A percentile compares a stretch with the other conserved stretches of the same genome.
phyloP scores from a whole-genome alignment of 2,888 invertebrate genomes.

The Rhagonycha fulva region DNA sequence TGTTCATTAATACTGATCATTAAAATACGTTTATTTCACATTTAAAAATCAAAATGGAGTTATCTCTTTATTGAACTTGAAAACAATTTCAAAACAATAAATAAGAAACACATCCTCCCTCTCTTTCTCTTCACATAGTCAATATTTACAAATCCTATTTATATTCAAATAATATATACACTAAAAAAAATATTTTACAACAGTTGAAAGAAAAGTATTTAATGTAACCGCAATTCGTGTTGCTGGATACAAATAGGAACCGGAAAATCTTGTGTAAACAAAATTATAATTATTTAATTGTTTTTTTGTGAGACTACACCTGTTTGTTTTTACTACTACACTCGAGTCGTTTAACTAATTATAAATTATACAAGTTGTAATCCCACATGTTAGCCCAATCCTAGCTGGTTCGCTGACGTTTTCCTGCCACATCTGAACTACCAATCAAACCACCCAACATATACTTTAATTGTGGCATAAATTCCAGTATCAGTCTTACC shows the following conservation, averaged over 20 bases:
- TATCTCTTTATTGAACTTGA: background rate
- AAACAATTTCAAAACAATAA: background rate
- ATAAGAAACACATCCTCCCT: background rate
- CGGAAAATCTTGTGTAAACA: background rate
- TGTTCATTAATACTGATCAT: constrained; percentile 3
- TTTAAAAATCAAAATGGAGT: background rate
- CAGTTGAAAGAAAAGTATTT: background rate
- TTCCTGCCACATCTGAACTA: constrained; percentile 53
- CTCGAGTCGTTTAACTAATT: background rate
- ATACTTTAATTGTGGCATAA: constrained; percentile 86
- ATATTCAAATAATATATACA: background rate
- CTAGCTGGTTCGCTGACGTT: constrained; percentile 65
- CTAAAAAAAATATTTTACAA: background rate
- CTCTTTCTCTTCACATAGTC: background rate
- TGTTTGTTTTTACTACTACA: background rate
- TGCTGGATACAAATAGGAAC: background rate
- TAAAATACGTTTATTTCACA: background rate
- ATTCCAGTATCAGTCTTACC: constrained; percentile 81
- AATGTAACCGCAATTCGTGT: background rate
- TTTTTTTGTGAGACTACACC: background rate
- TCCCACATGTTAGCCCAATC: constrained; percentile 58
- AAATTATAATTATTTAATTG: background rate
- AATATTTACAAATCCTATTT: background rate
- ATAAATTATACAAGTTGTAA: constrained; percentile 30
- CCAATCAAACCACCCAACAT: constrained; percentile 66